Evolutionary conservation across 2,113 vertebrate species (phyloP).

Genomic region (Melierax canorus): DNA sequence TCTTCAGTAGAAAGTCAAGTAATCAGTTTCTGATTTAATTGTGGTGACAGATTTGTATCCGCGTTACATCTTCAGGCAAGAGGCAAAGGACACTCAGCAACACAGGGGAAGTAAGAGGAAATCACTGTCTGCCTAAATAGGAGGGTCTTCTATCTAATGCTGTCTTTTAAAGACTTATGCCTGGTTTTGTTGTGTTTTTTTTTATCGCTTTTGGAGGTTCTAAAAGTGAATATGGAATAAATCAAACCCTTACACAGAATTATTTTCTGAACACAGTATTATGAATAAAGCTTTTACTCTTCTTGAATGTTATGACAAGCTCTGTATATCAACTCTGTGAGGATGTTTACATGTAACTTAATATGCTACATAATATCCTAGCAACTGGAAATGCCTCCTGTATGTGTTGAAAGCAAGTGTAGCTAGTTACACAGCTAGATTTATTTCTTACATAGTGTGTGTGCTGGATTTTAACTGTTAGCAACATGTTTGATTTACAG

Average conservation of each 20-base stretch:
- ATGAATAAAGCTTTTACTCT: conserved; percentile 13
- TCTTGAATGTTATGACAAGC: neutral
- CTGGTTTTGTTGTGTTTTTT: neutral
- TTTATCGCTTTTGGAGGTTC: neutral
- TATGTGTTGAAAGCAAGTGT: conserved; percentile 45
- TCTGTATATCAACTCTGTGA: conserved; percentile 1
- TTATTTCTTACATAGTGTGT: conserved; percentile 37
- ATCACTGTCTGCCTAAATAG: neutral
- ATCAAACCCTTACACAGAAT: neutral
- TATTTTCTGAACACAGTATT: neutral
- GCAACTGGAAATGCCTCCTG: conserved; percentile 46
- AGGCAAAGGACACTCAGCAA: neutral
- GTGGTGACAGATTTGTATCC: neutral
- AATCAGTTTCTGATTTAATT: conserved; percentile 4
- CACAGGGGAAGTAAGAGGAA: neutral
- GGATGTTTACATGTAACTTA: conserved; percentile 58
- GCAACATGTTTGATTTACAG: neutral
- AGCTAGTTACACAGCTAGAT: conserved; percentile 32
- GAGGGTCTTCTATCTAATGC: neutral
- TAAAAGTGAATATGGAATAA: neutral
- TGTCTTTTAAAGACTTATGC: neutral
- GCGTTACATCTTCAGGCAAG: neutral
- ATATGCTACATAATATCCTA: conserved; percentile 42
- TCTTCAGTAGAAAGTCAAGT: neutral
- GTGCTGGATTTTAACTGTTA: neutral